phyloP scores from a whole-genome alignment of 1,140 invertebrate species.

The Meloidogyne hapla region DNA sequence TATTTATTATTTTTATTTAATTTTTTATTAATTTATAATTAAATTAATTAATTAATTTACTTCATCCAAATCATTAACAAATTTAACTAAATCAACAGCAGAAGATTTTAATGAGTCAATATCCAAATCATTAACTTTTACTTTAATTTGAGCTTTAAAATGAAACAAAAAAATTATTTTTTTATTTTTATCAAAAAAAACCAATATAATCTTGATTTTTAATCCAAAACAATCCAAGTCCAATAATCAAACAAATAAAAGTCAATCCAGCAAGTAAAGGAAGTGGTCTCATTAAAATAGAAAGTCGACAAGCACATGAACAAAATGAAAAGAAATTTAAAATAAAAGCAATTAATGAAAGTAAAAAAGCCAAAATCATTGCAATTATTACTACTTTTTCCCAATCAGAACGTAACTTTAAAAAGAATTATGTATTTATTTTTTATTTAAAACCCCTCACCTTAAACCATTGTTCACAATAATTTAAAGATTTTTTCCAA shows the following conservation, averaged over 20 bases:
- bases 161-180: background rate
- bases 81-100: background rate
- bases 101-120: constrained; percentile 1
- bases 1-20: too few species aligned
- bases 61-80: background rate
- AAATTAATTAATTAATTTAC: too few species aligned
- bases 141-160: constrained; percentile 2
- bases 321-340: constrained; percentile 51
- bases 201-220: constrained; percentile 19
- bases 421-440: constrained; percentile 7
- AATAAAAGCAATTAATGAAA: constrained; percentile 41
- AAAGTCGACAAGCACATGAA: constrained; percentile 22
- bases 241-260: constrained; percentile 11
- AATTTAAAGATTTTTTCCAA: constrained; percentile 15
- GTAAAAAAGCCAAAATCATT: constrained; percentile 33
- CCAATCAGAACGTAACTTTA: constrained; percentile 47
- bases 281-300: constrained; percentile 18
- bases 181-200: background rate
- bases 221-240: constrained; percentile 14
- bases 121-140: constrained; percentile 3
- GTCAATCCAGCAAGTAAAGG: constrained; percentile 21
- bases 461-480: constrained; percentile 4
- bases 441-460: background rate
- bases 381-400: constrained; percentile 44
- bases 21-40: too few species aligned